Evolutionary conservation across 2,113 vertebrate species (phyloP).

Genomic region (Channa maculata): DNA sequence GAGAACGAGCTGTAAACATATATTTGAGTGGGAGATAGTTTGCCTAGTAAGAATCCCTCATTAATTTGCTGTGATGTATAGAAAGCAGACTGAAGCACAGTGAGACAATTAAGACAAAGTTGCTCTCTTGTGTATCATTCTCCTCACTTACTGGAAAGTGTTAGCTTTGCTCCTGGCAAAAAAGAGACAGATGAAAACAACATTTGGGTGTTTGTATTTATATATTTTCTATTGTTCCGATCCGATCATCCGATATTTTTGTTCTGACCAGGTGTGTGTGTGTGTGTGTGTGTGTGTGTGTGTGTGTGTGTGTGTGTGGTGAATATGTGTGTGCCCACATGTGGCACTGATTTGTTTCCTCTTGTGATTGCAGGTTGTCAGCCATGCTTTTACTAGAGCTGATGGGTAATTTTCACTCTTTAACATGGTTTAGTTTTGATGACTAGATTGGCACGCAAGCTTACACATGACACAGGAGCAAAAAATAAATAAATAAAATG

Average conservation of each 20-base stretch:
- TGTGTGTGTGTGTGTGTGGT: conserved; percentile 2
- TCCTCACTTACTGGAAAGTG: not conserved
- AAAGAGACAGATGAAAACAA: not conserved
- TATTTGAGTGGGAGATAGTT: conserved; percentile 22
- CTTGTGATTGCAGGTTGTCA: conserved; percentile 82
- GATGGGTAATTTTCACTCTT: conserved; percentile 83
- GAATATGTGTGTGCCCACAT: conserved; percentile 41
- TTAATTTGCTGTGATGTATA: conserved; percentile 30
- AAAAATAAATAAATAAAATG: not conserved
- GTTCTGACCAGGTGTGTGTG: conserved; percentile 18
- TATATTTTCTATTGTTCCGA: not conserved
- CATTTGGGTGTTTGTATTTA: not conserved
- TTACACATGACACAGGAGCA: not conserved
- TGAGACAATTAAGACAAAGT: conserved; percentile 13
- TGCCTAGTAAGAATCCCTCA: conserved; percentile 11
- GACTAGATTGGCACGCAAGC: conserved; percentile 59
- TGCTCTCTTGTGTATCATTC: conserved; percentile 14
- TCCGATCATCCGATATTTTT: conserved; percentile 18
- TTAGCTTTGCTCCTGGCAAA: not conserved
- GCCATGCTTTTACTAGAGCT: conserved; percentile 78
- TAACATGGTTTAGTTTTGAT: conserved; percentile 76
- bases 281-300: conserved; percentile 3
- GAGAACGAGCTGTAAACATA: conserved; percentile 58
- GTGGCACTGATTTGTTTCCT: conserved; percentile 74
- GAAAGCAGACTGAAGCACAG: conserved; percentile 12